Conservation (phyloP, 2,113 vertebrate species). For the Lophura nycthemera region DNA sequence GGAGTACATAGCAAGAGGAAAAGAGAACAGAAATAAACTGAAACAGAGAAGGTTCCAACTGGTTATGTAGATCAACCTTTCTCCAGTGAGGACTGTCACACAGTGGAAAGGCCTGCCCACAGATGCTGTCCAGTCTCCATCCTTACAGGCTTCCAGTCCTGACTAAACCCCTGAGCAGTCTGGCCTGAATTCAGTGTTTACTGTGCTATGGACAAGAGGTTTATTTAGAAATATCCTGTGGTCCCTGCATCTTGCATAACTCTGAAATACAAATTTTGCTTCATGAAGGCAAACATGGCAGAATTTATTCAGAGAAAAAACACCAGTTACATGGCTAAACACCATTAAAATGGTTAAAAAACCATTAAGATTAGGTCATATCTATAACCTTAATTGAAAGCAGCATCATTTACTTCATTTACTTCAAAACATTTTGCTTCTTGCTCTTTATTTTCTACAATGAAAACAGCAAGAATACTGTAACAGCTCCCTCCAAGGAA, state of each 20-base stretch:
- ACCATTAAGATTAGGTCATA: background rate
- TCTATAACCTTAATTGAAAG: background rate
- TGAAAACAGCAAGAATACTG: background rate
- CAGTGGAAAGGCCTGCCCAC: background rate
- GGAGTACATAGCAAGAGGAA: fast-evolving
- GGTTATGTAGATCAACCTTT: background rate
- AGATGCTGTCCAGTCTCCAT: background rate
- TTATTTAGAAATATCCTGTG: background rate
- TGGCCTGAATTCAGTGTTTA: background rate
- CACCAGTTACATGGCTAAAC: background rate
- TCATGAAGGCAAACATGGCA: background rate
- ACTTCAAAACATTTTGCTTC: background rate
- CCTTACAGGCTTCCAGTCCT: background rate
- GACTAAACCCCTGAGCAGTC: background rate
- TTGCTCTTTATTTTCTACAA: background rate
- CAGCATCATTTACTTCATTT: background rate
- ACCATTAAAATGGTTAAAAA: background rate
- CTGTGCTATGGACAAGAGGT: background rate
- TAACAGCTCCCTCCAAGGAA: background rate
- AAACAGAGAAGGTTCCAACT: background rate
- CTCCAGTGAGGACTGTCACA: background rate
- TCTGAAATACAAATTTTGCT: background rate
- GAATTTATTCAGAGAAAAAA: background rate
- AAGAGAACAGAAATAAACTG: background rate
- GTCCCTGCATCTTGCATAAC: background rate